These are phyloP conservation scores for Trissolcus basalis DNA, from an alignment of 1,140 invertebrate species.

Conservation along the genomic window DNA sequence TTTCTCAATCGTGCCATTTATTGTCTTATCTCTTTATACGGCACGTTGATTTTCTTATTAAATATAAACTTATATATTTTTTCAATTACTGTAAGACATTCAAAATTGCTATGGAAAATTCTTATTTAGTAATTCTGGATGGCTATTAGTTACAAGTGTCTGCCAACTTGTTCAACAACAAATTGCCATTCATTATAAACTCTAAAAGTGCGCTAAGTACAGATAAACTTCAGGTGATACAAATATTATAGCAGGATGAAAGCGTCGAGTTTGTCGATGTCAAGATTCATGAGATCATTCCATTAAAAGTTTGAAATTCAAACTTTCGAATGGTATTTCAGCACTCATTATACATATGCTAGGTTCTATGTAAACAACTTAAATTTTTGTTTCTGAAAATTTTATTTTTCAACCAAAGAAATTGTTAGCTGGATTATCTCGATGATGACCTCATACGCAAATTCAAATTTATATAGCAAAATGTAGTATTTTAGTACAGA, in stretches of 20 bases:
- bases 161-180: conserved; percentile 12
- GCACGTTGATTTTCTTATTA: too few species aligned
- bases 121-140: too few species aligned
- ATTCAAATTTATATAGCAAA: too few species aligned
- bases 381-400: not conserved
- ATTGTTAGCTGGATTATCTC: too few species aligned
- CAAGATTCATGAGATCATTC: conserved; percentile 19
- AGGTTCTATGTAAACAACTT: not conserved
- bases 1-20: not conserved
- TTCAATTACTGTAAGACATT: too few species aligned
- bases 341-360: conserved; percentile 1
- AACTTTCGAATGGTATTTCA: conserved; percentile 10
- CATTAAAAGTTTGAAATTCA: conserved; percentile 29
- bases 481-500: too few species aligned
- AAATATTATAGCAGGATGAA: conserved; percentile 29
- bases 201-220: conserved; percentile 6
- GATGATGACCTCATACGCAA: too few species aligned
- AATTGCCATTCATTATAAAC: conserved; percentile 13
- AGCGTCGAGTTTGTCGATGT: conserved; percentile 17
- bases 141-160: not conserved
- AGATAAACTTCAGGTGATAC: conserved; percentile 16
- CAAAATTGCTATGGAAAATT: too few species aligned
- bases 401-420: too few species aligned
- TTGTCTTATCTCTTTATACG: too few species aligned
- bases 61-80: too few species aligned